phyloP scores from a whole-genome alignment of 2,888 invertebrate genomes.

The Ypsolopha scabrella region DNA sequence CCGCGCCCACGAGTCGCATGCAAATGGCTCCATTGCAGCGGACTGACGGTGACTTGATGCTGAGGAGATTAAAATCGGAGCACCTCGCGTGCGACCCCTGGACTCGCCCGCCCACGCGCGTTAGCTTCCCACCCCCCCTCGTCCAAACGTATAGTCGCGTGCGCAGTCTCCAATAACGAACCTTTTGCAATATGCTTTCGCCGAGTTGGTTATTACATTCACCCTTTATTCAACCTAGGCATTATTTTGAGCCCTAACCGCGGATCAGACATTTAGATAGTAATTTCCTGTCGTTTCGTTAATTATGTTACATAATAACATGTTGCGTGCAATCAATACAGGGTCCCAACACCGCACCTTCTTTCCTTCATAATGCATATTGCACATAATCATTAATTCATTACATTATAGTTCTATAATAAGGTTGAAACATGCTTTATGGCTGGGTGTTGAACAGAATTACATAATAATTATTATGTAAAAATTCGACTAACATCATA shows the following conservation, averaged over 20 bases:
- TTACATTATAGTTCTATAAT: too few relatives aligned
- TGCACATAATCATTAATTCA: too few relatives aligned
- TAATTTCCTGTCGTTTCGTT: not conserved
- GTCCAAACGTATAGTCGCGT: not conserved
- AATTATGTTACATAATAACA: not conserved
- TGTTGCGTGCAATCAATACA: too few relatives aligned
- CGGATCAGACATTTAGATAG: not conserved
- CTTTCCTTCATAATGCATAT: too few relatives aligned
- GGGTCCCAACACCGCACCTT: too few relatives aligned
- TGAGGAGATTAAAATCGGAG: constrained; percentile 45
- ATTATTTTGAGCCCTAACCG: not conserved
- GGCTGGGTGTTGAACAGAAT: too few relatives aligned
- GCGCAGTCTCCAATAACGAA: not conserved
- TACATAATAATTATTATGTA: too few relatives aligned
- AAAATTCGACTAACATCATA: too few relatives aligned
- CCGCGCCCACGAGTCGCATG: constrained; percentile 60
- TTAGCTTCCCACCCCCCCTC: not conserved
- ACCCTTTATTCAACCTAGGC: not conserved
- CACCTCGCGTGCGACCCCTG: constrained; percentile 23
- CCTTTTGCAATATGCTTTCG: not conserved
- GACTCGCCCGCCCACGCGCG: not conserved
- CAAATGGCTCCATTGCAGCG: constrained; percentile 60
- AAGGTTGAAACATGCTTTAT: too few relatives aligned
- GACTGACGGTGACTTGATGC: constrained; percentile 33
- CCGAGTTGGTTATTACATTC: not conserved